phyloP scores from a whole-genome alignment of 2,113 vertebrate genomes.

The Oncorhynchus clarkii region DNA sequence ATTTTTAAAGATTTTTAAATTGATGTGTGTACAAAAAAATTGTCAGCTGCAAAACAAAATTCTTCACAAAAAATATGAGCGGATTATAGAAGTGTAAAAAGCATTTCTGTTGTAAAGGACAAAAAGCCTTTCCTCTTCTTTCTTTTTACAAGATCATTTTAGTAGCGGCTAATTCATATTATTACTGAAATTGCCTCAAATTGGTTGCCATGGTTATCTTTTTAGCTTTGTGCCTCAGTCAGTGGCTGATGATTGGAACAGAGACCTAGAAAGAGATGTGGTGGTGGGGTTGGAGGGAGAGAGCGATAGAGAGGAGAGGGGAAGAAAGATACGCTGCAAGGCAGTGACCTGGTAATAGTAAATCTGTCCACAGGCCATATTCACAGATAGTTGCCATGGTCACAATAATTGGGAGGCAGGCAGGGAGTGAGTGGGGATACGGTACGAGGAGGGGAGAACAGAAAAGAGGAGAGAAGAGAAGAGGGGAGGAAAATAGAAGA shows the following conservation, averaged over 20 bases:
- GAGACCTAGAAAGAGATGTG: slow-evolving; percentile 46
- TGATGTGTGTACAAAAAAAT: no score
- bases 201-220: slow-evolving; percentile 78
- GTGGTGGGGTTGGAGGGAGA: slow-evolving; percentile 26
- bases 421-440: not conserved
- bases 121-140: slow-evolving; percentile 46
- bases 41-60: no score
- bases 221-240: slow-evolving; percentile 52
- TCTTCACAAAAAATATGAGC: no score
- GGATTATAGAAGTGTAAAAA: no score
- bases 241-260: slow-evolving; percentile 58
- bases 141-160: slow-evolving; percentile 54
- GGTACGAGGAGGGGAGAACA: not conserved
- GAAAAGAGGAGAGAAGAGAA: not conserved
- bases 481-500: not conserved
- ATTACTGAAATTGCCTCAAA: slow-evolving; percentile 78
- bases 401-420: slow-evolving; percentile 70
- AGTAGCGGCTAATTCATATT: slow-evolving; percentile 66
- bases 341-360: slow-evolving; percentile 75
- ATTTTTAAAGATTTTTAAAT: no score
- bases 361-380: slow-evolving; percentile 72
- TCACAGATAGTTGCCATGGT: slow-evolving; percentile 79
- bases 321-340: slow-evolving; percentile 40
- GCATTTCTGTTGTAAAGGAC: slow-evolving; percentile 33
- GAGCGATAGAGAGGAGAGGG: slow-evolving; percentile 6